Conservation (phyloP, 2,888 invertebrate genomes). For the Lithophane ornitopus region DNA sequence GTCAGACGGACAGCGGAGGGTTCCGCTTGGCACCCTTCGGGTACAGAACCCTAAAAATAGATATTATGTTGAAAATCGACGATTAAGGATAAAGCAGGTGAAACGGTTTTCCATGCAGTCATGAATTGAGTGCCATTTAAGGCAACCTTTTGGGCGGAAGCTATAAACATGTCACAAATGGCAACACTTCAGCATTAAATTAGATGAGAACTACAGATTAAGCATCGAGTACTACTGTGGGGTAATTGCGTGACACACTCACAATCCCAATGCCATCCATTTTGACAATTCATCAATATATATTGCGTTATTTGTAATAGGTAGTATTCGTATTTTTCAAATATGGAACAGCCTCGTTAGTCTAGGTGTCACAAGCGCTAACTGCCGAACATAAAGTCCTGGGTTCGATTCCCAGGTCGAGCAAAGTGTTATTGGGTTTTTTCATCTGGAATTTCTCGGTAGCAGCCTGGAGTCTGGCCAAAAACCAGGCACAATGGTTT, state of each 20-base stretch:
- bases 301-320: too few species aligned
- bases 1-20: too few species aligned
- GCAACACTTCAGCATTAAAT: constrained; percentile 2
- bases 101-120: background rate
- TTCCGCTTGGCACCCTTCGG: too few species aligned
- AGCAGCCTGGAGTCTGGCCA: too few species aligned
- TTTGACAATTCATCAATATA: background rate
- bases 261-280: background rate
- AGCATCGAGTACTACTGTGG: background rate
- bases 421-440: too few species aligned
- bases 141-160: constrained; percentile 39
- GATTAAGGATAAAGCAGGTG: background rate
- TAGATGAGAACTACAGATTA: constrained; percentile 21
- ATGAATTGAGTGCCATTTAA: constrained; percentile 4
- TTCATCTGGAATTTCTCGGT: too few species aligned
- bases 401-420: too few species aligned
- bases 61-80: background rate
- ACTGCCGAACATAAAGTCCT: too few species aligned
- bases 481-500: too few species aligned
- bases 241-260: background rate
- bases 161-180: constrained; percentile 21
- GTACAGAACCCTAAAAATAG: background rate
- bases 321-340: background rate
- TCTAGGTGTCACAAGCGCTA: too few species aligned
- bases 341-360: background rate